Conservation (phyloP, 2,888 invertebrate species). For the Drosophila suboccidentalis region DNA sequence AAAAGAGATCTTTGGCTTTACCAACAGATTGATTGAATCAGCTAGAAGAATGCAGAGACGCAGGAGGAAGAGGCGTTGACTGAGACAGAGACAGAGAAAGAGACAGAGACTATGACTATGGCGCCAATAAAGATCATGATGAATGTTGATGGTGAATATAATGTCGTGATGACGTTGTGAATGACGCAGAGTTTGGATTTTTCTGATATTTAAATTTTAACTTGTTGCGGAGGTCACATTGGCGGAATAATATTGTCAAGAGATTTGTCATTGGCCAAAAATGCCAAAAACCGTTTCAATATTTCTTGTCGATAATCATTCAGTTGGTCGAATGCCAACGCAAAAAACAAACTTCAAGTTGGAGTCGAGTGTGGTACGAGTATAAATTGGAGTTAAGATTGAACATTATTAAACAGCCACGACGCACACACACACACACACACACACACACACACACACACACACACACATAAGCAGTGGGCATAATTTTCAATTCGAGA, state of each 20-base stretch:
- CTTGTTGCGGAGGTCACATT: constrained; percentile 22
- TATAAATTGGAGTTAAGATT: constrained; percentile 51
- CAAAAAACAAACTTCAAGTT: constrained; percentile 33
- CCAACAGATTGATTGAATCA: constrained; percentile 25
- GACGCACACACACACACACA: constrained; percentile 35
- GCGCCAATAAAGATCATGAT: constrained; percentile 62
- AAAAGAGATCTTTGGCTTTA: constrained; percentile 13
- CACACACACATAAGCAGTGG: constrained; percentile 23
- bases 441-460: constrained; percentile 20
- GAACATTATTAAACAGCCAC: constrained; percentile 18
- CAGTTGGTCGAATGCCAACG: constrained; percentile 45
- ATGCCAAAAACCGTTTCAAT: constrained; percentile 28
- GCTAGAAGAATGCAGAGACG: background rate
- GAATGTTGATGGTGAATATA: constrained; percentile 43
- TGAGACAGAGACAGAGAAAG: constrained; percentile 18
- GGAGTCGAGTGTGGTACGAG: constrained; percentile 26
- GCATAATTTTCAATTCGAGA: constrained; percentile 62
- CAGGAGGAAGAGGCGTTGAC: background rate
- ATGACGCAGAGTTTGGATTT: constrained; percentile 41
- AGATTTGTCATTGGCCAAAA: constrained; percentile 72
- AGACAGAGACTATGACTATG: constrained; percentile 14
- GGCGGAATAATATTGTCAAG: constrained; percentile 45
- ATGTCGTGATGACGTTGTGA: constrained; percentile 51
- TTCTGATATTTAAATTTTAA: background rate
- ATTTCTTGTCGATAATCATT: constrained; percentile 35